Evolutionary conservation across 2,888 invertebrate species (phyloP).

Genomic region (Caradrina clavipalpis): DNA sequence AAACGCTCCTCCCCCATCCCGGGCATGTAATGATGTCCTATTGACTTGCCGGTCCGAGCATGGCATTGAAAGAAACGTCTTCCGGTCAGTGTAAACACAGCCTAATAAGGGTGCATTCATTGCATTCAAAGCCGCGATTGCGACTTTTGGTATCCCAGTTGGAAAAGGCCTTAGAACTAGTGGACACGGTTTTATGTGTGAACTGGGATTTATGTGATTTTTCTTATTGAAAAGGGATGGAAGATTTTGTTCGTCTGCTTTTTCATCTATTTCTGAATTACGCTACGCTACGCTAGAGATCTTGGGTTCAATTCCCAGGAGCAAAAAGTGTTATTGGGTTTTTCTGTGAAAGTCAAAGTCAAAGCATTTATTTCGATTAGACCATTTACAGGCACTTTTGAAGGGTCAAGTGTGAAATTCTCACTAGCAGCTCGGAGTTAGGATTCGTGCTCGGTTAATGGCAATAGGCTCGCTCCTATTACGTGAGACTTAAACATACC

Average conservation of each 20-base stretch:
- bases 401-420: no score
- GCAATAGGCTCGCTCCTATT: no score
- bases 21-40: slow-evolving; percentile 84
- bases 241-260: background rate
- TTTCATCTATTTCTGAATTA: no score
- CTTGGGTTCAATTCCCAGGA: no score
- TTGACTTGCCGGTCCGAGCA: slow-evolving; percentile 83
- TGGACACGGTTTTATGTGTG: slow-evolving; percentile 50
- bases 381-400: no score
- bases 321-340: no score
- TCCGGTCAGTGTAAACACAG: slow-evolving; percentile 87
- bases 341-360: no score
- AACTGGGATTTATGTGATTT: slow-evolving; percentile 22
- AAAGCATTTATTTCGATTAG: no score
- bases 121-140: slow-evolving; percentile 69
- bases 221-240: slow-evolving; percentile 6
- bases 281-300: no score
- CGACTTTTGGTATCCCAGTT: slow-evolving; percentile 65
- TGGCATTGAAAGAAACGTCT: slow-evolving; percentile 84
- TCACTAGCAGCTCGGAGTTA: no score
- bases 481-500: no score
- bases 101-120: slow-evolving; percentile 83
- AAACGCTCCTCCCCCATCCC: slow-evolving; percentile 69
- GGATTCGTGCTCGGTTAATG: no score
- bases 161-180: slow-evolving; percentile 48